These are phyloP conservation scores for Cydia pomonella DNA, from an alignment of 1,140 invertebrate species.

Conservation along the genomic window DNA sequence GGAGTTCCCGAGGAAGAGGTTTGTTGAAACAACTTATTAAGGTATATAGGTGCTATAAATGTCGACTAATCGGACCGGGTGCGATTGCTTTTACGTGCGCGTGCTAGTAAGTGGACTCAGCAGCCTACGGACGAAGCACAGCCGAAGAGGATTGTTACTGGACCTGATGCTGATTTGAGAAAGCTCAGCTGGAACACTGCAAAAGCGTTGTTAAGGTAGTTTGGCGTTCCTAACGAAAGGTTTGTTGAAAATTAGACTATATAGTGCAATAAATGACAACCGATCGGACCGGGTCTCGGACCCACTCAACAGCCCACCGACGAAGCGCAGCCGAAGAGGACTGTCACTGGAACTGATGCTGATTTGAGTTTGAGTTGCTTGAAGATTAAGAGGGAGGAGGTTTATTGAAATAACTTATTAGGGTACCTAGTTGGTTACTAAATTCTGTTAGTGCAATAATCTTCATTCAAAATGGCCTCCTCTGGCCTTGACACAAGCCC, in stretches of 20 bases:
- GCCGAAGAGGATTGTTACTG: slow-evolving; percentile 98
- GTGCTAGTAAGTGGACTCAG: slow-evolving; percentile 97
- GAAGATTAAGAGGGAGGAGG: slow-evolving; percentile 91
- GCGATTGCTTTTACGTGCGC: slow-evolving; percentile 96
- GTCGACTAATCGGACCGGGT: too few relatives aligned
- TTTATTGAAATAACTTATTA: too few relatives aligned
- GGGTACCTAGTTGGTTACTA: too few relatives aligned
- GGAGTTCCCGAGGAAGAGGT: slow-evolving; percentile 94
- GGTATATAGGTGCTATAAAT: too few relatives aligned
- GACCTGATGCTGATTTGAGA: slow-evolving; percentile 98
- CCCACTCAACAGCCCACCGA: slow-evolving; percentile 94
- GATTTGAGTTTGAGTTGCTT: slow-evolving; percentile 97
- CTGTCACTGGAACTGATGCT: slow-evolving; percentile 99
- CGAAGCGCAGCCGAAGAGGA: slow-evolving; percentile 95
- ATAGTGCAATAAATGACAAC: too few relatives aligned
- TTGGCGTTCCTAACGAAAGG: slow-evolving; percentile 97
- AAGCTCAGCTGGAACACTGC: slow-evolving; percentile 97
- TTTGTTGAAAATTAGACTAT: too few relatives aligned
- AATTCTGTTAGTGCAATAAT: too few relatives aligned
- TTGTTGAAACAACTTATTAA: too few relatives aligned
- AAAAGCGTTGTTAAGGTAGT: slow-evolving; percentile 97
- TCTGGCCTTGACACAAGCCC: too few relatives aligned
- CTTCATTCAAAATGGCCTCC: too few relatives aligned
- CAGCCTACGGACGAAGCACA: slow-evolving; percentile 94
- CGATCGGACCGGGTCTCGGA: too few relatives aligned